A percentile compares a stretch with the other conserved stretches of the same genome.
Conservation (phyloP, 2,113 vertebrate genomes). For the Gulo gulo region DNA sequence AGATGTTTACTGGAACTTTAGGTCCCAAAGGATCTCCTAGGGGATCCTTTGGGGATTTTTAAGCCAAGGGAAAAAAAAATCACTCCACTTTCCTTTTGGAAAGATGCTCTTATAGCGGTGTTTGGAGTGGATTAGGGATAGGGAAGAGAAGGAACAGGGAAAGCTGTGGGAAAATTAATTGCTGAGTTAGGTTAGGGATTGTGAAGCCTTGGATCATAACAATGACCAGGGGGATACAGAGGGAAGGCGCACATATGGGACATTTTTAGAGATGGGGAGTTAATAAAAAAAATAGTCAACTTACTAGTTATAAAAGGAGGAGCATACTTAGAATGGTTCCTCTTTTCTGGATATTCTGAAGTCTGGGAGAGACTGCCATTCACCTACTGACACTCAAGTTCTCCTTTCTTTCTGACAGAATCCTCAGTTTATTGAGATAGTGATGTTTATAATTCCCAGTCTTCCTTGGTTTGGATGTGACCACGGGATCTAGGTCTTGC, state of each 20-base stretch:
- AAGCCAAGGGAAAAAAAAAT: neutral
- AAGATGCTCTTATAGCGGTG: neutral
- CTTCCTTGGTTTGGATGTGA: neutral
- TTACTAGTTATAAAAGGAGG: neutral
- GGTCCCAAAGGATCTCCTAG: neutral
- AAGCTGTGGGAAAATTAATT: neutral
- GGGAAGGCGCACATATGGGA: neutral
- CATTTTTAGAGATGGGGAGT: neutral
- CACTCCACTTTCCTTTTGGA: neutral
- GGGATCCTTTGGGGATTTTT: neutral
- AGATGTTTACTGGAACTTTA: neutral
- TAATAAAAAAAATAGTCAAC: neutral
- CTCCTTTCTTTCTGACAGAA: neutral
- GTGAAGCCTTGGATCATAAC: neutral
- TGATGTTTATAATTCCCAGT: neutral
- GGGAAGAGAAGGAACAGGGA: neutral
- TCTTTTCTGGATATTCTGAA: neutral
- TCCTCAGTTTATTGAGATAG: neutral
- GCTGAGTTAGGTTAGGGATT: neutral
- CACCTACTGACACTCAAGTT: neutral
- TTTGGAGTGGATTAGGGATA: neutral
- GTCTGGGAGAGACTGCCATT: neutral
- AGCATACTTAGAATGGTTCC: neutral
- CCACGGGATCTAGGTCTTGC: neutral
- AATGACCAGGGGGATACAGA: neutral